Evolutionary conservation across 2,888 invertebrate genomes (phyloP).

Genomic region (Mesopsocus fuscifrons): DNA sequence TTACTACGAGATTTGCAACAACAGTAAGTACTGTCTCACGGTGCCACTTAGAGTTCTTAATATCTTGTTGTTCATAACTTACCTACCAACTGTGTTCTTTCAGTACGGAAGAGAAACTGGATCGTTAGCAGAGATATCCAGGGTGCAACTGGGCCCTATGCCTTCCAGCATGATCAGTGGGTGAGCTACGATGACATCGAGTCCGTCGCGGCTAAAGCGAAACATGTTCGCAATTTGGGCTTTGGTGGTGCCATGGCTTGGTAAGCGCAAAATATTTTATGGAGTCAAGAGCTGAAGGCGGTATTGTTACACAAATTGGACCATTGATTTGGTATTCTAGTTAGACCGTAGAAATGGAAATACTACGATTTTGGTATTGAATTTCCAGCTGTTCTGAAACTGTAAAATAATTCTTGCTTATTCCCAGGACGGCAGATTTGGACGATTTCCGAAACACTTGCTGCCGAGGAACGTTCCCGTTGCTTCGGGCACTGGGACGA

Average conservation of each 20-base stretch:
- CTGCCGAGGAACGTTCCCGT: slow-evolving; percentile 57
- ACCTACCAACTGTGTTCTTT: slow-evolving; percentile 16
- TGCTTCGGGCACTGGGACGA: slow-evolving; percentile 56
- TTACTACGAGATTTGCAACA: slow-evolving; percentile 68
- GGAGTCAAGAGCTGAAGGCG: too few relatives aligned
- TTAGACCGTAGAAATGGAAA: too few relatives aligned
- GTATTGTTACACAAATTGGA: too few relatives aligned
- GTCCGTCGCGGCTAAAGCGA: slow-evolving; percentile 38
- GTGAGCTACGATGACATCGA: slow-evolving; percentile 71
- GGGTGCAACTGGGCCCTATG: slow-evolving; percentile 51
- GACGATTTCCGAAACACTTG: slow-evolving; percentile 77
- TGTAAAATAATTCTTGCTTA: too few relatives aligned
- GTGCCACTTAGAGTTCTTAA: neutral
- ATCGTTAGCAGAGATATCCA: slow-evolving; percentile 33
- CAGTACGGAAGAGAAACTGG: slow-evolving; percentile 48
- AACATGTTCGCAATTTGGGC: slow-evolving; percentile 23
- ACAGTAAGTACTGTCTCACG: slow-evolving; percentile 16
- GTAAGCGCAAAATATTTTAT: slow-evolving; percentile 21
- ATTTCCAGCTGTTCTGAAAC: too few relatives aligned
- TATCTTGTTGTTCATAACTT: too few relatives aligned
- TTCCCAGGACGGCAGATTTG: slow-evolving; percentile 47
- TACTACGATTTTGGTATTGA: too few relatives aligned
- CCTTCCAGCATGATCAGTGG: slow-evolving; percentile 67
- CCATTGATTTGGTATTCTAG: too few relatives aligned
- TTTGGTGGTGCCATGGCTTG: slow-evolving; percentile 71